phyloP scores from a whole-genome alignment of 2,113 vertebrate species.

The Jacana jacana region DNA sequence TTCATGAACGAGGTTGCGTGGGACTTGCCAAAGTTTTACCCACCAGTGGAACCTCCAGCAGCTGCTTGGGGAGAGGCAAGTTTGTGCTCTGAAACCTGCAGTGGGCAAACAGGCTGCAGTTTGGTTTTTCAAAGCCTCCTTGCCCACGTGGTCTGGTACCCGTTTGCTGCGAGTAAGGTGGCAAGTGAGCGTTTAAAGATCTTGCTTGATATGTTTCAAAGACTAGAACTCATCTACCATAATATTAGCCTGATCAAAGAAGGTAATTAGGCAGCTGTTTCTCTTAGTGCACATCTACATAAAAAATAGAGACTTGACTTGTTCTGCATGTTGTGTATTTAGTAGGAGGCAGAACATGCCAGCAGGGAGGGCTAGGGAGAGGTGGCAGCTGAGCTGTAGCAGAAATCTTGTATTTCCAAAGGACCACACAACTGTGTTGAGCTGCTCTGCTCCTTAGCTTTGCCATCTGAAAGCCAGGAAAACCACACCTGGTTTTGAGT shows the following conservation, averaged over 20 bases:
- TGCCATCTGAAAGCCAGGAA: not conserved
- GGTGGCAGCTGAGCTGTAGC: not conserved
- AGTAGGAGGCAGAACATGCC: not conserved
- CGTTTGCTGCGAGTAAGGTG: not conserved
- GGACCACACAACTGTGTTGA: not conserved
- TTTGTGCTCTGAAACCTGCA: not conserved
- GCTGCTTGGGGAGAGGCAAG: slow-evolving; percentile 95
- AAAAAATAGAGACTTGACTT: not conserved
- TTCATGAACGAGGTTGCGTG: slow-evolving; percentile 96
- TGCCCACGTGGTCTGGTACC: fast-evolving
- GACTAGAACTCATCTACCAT: not conserved
- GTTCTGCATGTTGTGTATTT: not conserved
- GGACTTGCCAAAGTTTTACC: slow-evolving; percentile 95
- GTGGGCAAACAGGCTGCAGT: not conserved
- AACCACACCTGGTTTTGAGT: not conserved
- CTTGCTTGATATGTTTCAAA: not conserved
- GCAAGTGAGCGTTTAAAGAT: not conserved
- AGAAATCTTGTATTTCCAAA: not conserved
- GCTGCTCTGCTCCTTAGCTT: not conserved
- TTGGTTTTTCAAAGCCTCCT: not conserved
- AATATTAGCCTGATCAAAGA: not conserved
- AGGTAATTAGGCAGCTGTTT: not conserved
- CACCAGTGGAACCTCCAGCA: slow-evolving; percentile 92
- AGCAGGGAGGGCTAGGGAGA: not conserved
- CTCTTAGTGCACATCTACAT: not conserved